phyloP scores from a whole-genome alignment of 2,888 invertebrate species.

The Choreutis nemorana region DNA sequence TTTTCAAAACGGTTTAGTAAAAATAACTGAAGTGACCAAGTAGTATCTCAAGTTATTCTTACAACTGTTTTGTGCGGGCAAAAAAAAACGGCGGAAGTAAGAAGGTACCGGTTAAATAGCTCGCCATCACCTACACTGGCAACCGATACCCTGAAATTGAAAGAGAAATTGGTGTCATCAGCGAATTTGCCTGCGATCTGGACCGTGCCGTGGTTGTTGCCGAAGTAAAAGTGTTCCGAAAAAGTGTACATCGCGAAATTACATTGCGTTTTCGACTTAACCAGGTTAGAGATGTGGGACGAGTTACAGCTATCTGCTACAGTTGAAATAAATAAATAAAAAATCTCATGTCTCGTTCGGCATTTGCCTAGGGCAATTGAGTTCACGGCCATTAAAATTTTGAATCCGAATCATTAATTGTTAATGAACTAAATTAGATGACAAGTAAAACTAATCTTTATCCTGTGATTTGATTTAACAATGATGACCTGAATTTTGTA shows the following conservation, averaged over 20 bases:
- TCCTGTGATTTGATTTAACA: too few relatives aligned
- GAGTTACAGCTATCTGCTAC: slow-evolving; percentile 58
- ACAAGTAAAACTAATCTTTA: too few relatives aligned
- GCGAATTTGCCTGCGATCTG: slow-evolving; percentile 29
- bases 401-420: slow-evolving; percentile 5
- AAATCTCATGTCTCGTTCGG: slow-evolving; percentile 36
- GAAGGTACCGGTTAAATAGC: too few relatives aligned
- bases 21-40: too few relatives aligned
- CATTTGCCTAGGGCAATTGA: slow-evolving; percentile 23
- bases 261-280: slow-evolving; percentile 63
- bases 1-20: too few relatives aligned
- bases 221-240: slow-evolving; percentile 65
- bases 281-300: slow-evolving; percentile 58
- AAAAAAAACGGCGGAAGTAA: too few relatives aligned
- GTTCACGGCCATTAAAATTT: slow-evolving; percentile 41
- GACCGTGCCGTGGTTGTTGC: slow-evolving; percentile 31
- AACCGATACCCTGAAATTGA: slow-evolving; percentile 33
- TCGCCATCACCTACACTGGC: too few relatives aligned
- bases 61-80: too few relatives aligned
- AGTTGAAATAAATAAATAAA: too few relatives aligned
- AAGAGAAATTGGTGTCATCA: slow-evolving; percentile 64
- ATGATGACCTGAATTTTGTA: too few relatives aligned
- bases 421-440: neutral
- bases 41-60: too few relatives aligned
- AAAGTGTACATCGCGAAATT: slow-evolving; percentile 60